Base-by-base conservation (phyloP, 2,888 invertebrate genomes). In the Zaprionus lineosus region DNA sequence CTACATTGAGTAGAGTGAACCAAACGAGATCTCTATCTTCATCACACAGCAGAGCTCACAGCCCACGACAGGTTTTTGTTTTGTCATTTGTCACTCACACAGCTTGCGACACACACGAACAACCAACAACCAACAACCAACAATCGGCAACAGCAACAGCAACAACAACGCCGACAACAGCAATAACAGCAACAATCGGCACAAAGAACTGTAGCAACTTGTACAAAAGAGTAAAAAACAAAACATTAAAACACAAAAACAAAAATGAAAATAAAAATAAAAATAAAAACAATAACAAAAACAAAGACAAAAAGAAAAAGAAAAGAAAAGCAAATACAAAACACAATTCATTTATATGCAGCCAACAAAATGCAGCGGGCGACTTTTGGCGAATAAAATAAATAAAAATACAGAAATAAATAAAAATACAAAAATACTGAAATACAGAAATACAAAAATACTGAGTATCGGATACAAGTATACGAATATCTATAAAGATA, bases 51-150 rank as follows among this genome's bases (percentile, higher is more conserved):
- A 26, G 34, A 19, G 81, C 79, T 63, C 71, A 70, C 78, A 83
- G 83, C 84, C 88, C 87, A 88, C 88, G 88, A 89, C 89, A 88
- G 88, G 89, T 88, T 88, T 88, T 88, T 87, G 84, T 86, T 88
- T 88, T 88, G 88, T 88, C 88, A 88, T 88, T 88, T 88, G 88
- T 89, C 88, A 88, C 88, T 88, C 88, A 89, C 78, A 84, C 87
- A 83, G 84, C 81, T 84, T 83, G 74, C 84, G 64, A 86, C 68
- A 81, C 72, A 81, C 73, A 79, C 74, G 66, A 72, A 64, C 51
- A 41, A 62, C 60, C 63, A 62, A 62, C 63, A 61, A 51, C 31
- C 29, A 33, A 26, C 43, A 59, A 50, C 48, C 48, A 56, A 31
- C 52, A 67, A 57, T 41, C 43, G 36, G 24, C 24, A 24, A 24